Evolutionary conservation across 2,113 vertebrate species (phyloP).

Genomic region (Aptenodytes forsteri): DNA sequence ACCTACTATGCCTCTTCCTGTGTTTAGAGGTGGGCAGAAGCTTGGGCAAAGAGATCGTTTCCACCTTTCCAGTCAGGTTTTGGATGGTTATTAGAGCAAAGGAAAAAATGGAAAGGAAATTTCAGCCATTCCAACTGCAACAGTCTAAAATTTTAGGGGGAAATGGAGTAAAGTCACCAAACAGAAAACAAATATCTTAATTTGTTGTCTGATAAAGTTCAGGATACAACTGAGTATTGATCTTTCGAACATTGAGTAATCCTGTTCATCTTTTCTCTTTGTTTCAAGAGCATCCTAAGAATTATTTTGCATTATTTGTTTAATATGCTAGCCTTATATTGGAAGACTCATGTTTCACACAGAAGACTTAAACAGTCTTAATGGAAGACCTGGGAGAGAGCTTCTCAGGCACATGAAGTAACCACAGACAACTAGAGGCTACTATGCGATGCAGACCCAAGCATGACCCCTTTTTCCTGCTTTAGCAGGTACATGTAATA

Average conservation of each 20-base stretch:
- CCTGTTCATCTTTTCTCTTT: background rate
- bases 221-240: background rate
- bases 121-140: background rate
- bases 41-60: background rate
- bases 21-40: background rate
- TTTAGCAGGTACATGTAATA: background rate
- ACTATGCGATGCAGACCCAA: background rate
- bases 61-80: background rate
- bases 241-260: background rate
- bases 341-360: background rate
- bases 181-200: background rate
- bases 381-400: background rate
- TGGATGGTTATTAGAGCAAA: background rate
- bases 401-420: background rate
- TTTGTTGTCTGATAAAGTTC: background rate
- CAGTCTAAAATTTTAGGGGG: background rate
- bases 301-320: background rate
- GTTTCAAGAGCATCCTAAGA: background rate
- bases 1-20: background rate
- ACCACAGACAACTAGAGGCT: background rate
- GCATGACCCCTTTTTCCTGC: background rate
- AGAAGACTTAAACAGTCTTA: background rate
- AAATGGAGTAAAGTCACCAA: background rate
- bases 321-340: background rate
- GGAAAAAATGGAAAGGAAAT: background rate